A percentile compares a stretch with the other conserved stretches of the same genome.
Conservation (phyloP, 2,888 invertebrate genomes). For the Gastracanthus pulcherrimus region DNA sequence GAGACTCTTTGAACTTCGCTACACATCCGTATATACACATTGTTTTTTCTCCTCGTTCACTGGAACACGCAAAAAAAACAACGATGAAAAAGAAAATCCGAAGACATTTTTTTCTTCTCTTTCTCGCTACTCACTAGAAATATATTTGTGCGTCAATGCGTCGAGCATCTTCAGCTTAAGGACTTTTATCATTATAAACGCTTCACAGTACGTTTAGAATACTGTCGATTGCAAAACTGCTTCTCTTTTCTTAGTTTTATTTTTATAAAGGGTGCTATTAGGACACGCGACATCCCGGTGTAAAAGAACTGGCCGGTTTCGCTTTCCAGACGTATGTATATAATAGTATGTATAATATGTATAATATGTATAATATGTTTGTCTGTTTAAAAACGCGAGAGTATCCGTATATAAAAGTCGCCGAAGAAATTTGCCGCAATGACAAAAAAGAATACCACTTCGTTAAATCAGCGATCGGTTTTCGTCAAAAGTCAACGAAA, state of each 20-base stretch:
- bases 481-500: not conserved
- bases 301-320: not conserved
- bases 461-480: not conserved
- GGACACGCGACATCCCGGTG: slow-evolving; percentile 1
- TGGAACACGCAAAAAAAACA: not conserved
- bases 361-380: slow-evolving; percentile 12
- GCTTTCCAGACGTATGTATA: slow-evolving; percentile 20
- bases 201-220: slow-evolving; percentile 60
- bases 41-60: not conserved
- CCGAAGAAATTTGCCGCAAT: not conserved
- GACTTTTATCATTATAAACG: slow-evolving; percentile 32
- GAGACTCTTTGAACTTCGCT: slow-evolving; percentile 25
- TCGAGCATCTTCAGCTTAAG: slow-evolving; percentile 45
- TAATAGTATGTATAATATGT: slow-evolving; percentile 20
- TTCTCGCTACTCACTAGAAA: slow-evolving; percentile 27
- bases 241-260: slow-evolving; percentile 41
- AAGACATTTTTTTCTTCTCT: not conserved
- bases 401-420: not conserved
- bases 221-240: slow-evolving; percentile 62
- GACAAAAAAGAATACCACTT: no score
- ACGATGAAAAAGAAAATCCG: not conserved
- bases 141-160: slow-evolving; percentile 35
- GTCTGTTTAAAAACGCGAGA: slow-evolving; percentile 18
- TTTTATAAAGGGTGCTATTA: slow-evolving; percentile 25
- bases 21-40: not conserved